phyloP scores from a whole-genome alignment of 2,888 invertebrate species.

The Odontomyia ornata region DNA sequence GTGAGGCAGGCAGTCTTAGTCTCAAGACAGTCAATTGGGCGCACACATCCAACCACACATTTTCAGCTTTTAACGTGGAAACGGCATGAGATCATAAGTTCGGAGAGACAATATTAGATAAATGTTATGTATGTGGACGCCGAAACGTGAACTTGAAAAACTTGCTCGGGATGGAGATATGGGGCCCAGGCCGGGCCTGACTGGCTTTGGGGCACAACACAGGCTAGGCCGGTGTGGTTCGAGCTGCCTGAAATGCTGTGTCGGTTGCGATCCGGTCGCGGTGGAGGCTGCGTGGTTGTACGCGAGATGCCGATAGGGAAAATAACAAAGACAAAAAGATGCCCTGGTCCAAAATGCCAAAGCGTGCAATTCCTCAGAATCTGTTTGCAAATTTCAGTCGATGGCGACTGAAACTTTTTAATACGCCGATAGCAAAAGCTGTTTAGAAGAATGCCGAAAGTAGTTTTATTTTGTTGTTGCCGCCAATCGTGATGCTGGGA shows the following conservation, averaged over 20 bases:
- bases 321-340: not conserved
- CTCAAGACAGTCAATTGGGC: not conserved
- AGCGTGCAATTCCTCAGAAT: not conserved
- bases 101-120: conserved; percentile 29
- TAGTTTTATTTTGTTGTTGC: not conserved
- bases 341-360: conserved; percentile 19
- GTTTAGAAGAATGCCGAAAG: not conserved
- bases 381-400: conserved; percentile 16
- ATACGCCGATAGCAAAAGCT: not conserved
- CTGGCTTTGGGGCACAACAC: not conserved
- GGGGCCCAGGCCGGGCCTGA: not conserved
- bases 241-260: no score
- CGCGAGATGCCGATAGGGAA: not conserved
- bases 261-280: not conserved
- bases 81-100: conserved; percentile 22
- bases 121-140: conserved; percentile 23
- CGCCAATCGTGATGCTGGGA: not conserved
- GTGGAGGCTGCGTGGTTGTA: not conserved
- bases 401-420: conserved; percentile 11
- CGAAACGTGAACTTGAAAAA: conserved; percentile 43
- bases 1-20: not conserved
- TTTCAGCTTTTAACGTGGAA: not conserved
- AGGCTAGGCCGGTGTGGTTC: not conserved
- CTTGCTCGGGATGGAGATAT: conserved; percentile 10
- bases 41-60: not conserved